Evolutionary conservation across 2,113 vertebrate species (phyloP).

Genomic region (Mugil cephalus): DNA sequence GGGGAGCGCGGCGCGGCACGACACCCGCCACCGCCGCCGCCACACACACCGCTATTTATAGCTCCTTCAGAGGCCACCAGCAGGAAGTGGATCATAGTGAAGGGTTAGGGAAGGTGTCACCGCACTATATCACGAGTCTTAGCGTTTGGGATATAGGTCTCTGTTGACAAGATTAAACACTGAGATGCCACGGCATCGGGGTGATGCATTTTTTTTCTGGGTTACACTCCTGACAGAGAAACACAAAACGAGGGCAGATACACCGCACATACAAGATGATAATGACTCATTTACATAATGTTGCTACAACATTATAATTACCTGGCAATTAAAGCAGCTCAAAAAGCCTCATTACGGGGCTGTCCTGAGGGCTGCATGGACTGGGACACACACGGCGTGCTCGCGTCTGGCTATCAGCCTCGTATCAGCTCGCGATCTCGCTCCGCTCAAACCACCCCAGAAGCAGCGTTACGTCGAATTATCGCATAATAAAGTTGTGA

Average conservation of each 20-base stretch:
- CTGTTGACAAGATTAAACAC: conserved; percentile 70
- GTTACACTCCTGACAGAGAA: conserved; percentile 65
- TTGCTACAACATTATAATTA: conserved; percentile 80
- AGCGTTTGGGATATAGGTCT: conserved; percentile 65
- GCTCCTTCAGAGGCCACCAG: conserved; percentile 72
- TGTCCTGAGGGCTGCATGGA: conserved; percentile 71
- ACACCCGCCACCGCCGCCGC: conserved; percentile 29
- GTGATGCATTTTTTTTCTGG: conserved; percentile 55
- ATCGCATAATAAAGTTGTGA: conserved; percentile 44
- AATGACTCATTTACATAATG: conserved; percentile 81
- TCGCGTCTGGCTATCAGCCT: conserved; percentile 46
- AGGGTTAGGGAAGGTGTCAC: conserved; percentile 73
- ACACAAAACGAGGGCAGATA: conserved; percentile 70
- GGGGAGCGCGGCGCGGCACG: conserved; percentile 29
- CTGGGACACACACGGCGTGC: conserved; percentile 51
- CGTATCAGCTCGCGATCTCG: not conserved
- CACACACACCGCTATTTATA: conserved; percentile 78
- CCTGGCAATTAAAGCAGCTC: conserved; percentile 81
- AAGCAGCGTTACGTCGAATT: conserved; percentile 48
- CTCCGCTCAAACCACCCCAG: conserved; percentile 27
- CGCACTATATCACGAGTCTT: conserved; percentile 67
- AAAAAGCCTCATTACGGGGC: conserved; percentile 74
- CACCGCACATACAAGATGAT: conserved; percentile 66
- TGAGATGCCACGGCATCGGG: conserved; percentile 37
- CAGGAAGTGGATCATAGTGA: conserved; percentile 75